Base-by-base conservation (phyloP, 2,888 invertebrate genomes). In the Zelleria hepariella region DNA sequence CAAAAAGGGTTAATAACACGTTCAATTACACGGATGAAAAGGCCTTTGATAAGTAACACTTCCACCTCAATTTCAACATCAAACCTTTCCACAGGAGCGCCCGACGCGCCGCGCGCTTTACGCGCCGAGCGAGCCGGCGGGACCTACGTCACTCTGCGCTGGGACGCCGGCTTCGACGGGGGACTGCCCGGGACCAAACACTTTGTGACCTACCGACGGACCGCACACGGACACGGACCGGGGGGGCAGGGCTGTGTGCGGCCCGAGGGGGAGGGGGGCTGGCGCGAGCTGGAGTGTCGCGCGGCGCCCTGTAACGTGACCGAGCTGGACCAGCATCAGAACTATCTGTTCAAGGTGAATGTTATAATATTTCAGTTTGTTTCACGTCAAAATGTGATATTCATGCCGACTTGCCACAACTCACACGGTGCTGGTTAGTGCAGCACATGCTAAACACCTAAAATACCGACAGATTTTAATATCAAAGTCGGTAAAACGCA, bases 161-260 rank as follows among this genome's bases (percentile, higher is more conserved):
- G 97, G 97, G 94, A 95, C 70, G 93, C 95, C 0, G 97, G 97
- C 0, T 98, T 97, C 75, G 95, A 97, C 76, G 97, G 97, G 0
- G 97, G 97, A 0, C 82, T 96, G 59, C 92, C 93, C 56, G 95
- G 94, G 69, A 97, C 96, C 0, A 96, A 96, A 73, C 96, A 95
- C 82, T 95, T 95, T 71, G 94, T 96, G n/a, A 92, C 93, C 32
- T 96, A 95, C 75, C 92, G 93, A 53, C 91, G 94, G 15, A 15
- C 32, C 26, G 26, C 5, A 7, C 5, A 4, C 26, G 52, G 52
- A 10, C 80, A 82, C 70, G 90, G 90, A 2, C 89, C 90, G 5
- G 91, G 92, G 60, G 92, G 92, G 66, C 90, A 90, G 63, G 85
- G 86, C 66, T 67, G 73, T n/a, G 66, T 76, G 2, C 78, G 78